Evolutionary conservation across 2,888 invertebrate genomes (phyloP).

Genomic region (Drosophila pseudotalamancana): DNA sequence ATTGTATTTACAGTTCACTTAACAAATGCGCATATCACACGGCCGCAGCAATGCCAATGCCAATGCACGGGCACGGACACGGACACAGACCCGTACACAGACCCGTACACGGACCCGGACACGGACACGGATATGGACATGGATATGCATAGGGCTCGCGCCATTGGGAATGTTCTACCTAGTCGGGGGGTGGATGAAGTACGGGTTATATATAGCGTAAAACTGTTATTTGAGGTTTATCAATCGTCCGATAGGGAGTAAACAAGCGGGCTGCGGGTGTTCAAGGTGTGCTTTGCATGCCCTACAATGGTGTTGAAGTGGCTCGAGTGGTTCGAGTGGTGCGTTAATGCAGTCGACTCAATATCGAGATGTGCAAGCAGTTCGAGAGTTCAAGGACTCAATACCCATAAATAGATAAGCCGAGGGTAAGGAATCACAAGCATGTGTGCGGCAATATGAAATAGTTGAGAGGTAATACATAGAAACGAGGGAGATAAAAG

Average conservation of each 20-base stretch:
- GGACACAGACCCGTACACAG: conserved; percentile 9
- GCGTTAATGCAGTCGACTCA: conserved; percentile 22
- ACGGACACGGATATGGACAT: neutral
- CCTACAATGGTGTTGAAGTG: conserved; percentile 34
- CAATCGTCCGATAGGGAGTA: conserved; percentile 30
- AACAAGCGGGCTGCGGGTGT: conserved; percentile 40
- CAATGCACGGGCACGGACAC: conserved; percentile 13
- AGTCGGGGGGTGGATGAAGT: conserved; percentile 14
- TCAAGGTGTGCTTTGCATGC: conserved; percentile 20
- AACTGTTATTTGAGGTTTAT: conserved; percentile 44
- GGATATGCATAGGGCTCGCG: conserved; percentile 5
- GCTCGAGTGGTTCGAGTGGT: conserved; percentile 21
- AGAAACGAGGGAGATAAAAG: neutral
- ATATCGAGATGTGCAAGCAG: conserved; percentile 8
- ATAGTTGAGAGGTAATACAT: neutral
- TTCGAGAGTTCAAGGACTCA: conserved; percentile 69
- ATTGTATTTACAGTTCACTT: conserved; percentile 74
- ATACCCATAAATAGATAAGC: conserved; percentile 46
- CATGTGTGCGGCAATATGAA: neutral
- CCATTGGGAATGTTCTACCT: neutral
- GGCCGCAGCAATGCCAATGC: conserved; percentile 37
- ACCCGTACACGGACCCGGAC: conserved; percentile 8
- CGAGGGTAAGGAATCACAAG: neutral
- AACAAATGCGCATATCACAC: conserved; percentile 68
- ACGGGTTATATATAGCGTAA: conserved; percentile 39